Evolutionary conservation across 2,113 vertebrate genomes (phyloP).

Genomic region (Upupa epops): DNA sequence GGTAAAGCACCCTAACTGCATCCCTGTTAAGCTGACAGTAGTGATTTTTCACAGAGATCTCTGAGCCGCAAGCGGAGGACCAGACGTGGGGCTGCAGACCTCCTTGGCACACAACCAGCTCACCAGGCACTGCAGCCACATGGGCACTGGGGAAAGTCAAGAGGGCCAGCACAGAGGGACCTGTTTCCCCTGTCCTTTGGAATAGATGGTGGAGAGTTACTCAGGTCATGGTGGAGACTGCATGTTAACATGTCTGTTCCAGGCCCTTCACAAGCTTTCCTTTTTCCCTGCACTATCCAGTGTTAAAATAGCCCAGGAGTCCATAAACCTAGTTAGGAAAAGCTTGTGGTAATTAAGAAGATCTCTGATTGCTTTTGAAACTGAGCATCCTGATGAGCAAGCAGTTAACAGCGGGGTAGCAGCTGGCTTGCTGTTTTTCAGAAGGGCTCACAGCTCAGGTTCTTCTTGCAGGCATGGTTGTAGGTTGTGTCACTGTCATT

Average conservation of each 20-base stretch:
- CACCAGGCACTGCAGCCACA: not conserved
- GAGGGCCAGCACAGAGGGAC: not conserved
- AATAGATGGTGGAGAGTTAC: not conserved
- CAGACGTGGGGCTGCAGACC: not conserved
- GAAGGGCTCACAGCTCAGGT: not conserved
- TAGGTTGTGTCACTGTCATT: not conserved
- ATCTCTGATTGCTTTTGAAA: not conserved
- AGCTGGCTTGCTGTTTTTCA: not conserved
- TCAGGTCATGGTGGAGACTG: not conserved
- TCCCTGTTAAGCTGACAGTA: not conserved
- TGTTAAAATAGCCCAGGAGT: not conserved
- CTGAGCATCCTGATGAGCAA: not conserved
- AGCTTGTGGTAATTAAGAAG: not conserved
- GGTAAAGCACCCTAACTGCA: not conserved
- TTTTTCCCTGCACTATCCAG: not conserved
- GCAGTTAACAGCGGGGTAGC: not conserved
- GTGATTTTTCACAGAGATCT: not conserved
- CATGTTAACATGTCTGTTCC: not conserved
- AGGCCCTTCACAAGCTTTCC: accelerated
- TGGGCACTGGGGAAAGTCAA: not conserved
- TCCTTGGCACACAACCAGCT: not conserved
- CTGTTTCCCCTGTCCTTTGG: not conserved
- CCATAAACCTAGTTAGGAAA: not conserved
- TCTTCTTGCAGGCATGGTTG: not conserved
- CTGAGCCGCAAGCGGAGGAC: not conserved